These are phyloP conservation scores for Dryobota labecula DNA, from an alignment of 2,888 invertebrate genomes.

Conservation along the genomic window DNA sequence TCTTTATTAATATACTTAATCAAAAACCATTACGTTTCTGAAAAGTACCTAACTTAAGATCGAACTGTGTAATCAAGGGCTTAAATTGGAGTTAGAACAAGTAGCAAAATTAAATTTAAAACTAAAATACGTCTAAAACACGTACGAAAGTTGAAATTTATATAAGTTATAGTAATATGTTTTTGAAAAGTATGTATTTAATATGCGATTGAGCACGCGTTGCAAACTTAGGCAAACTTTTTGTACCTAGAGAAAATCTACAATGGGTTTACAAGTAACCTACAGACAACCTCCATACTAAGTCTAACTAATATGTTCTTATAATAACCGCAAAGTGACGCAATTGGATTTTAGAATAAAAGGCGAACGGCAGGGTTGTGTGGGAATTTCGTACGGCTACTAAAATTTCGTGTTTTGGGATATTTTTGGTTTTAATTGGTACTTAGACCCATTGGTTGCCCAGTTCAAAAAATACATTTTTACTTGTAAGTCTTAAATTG, in stretches of 20 bases:
- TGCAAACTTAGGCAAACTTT: conserved; percentile 60
- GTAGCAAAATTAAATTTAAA: conserved; percentile 23
- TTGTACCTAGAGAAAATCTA: conserved; percentile 37
- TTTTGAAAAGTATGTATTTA: conserved; percentile 52
- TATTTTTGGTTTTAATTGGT: no score
- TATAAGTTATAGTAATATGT: conserved; percentile 35
- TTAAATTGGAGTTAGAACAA: conserved; percentile 15
- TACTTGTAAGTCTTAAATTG: no score
- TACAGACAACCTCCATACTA: conserved; percentile 52
- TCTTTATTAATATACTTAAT: no score
- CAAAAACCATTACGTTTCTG: background rate
- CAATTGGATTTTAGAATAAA: background rate
- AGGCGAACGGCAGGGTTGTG: no score
- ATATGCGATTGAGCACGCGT: conserved; percentile 51
- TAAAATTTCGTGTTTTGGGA: no score
- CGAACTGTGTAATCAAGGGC: conserved; percentile 5
- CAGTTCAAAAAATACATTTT: no score
- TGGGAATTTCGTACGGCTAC: no score
- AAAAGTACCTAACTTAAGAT: background rate
- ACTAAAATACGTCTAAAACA: conserved; percentile 30
- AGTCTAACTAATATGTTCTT: background rate
- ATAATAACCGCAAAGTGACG: background rate
- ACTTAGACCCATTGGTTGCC: no score
- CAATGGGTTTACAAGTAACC: conserved; percentile 59
- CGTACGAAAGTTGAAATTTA: conserved; percentile 19